A percentile compares a stretch with the other conserved stretches of the same genome.
phyloP scores from a whole-genome alignment of 2,888 invertebrate species.

The Synergus umbraculus region DNA sequence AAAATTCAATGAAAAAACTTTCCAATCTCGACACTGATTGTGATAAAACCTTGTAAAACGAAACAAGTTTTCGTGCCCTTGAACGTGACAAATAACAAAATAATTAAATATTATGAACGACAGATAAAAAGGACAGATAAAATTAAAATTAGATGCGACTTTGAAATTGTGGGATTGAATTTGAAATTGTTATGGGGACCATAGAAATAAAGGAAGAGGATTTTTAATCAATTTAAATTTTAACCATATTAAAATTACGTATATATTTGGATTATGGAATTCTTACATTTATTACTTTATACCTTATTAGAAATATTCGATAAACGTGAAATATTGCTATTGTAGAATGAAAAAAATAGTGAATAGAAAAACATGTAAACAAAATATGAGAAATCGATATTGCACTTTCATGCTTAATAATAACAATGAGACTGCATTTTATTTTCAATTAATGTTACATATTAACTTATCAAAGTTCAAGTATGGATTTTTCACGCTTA shows the following conservation, averaged over 20 bases:
- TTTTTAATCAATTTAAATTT: not conserved
- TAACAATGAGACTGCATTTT: not conserved
- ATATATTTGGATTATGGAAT: not conserved
- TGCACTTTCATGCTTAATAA: constrained; percentile 6
- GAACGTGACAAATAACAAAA: not conserved
- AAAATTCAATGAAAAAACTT: not conserved
- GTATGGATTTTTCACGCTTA: constrained; percentile 22
- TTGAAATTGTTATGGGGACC: not conserved
- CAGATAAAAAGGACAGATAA: too few species aligned
- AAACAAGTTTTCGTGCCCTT: not conserved
- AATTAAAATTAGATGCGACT: not conserved
- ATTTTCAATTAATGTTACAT: constrained; percentile 19
- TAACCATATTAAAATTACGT: not conserved
- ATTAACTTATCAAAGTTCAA: constrained; percentile 43
- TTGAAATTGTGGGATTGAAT: not conserved
- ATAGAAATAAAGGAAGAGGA: not conserved
- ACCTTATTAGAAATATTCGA: not conserved
- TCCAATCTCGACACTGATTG: not conserved
- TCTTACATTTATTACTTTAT: not conserved
- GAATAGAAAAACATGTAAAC: not conserved
- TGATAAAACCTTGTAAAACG: not conserved
- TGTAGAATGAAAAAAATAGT: not conserved
- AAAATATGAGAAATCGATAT: not conserved
- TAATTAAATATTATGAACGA: not conserved
- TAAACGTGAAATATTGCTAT: not conserved